A percentile compares a stretch with the other conserved stretches of the same genome.
phyloP scores from a whole-genome alignment of 2,888 invertebrate species.

The Eristalinus aeneus region DNA sequence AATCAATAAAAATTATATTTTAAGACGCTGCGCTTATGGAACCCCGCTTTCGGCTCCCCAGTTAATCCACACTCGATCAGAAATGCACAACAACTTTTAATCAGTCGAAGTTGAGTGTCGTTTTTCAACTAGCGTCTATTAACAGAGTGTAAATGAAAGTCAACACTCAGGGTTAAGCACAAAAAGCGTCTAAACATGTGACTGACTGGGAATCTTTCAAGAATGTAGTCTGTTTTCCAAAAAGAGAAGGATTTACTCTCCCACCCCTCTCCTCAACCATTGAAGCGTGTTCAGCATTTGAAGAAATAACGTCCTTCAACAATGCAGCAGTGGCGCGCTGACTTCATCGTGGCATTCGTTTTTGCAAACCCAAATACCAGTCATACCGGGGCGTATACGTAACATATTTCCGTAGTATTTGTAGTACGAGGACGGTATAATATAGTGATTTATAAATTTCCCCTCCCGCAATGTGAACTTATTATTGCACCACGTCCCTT shows the following conservation, averaged over 20 bases:
- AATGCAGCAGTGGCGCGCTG: background rate
- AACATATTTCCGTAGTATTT: slow-evolving; percentile 3
- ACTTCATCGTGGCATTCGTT: background rate
- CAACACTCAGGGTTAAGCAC: too few relatives aligned
- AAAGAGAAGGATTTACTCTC: background rate
- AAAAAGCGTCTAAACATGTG: too few relatives aligned
- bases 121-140: too few relatives aligned
- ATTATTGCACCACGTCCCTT: slow-evolving; percentile 49
- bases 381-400: slow-evolving; percentile 39
- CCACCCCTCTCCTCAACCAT: background rate
- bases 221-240: too few relatives aligned
- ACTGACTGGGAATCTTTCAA: background rate
- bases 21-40: too few relatives aligned
- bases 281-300: background rate
- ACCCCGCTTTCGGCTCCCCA: too few relatives aligned
- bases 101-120: too few relatives aligned
- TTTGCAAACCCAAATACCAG: background rate
- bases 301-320: background rate
- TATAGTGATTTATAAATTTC: slow-evolving; percentile 18
- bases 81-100: too few relatives aligned
- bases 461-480: slow-evolving; percentile 30
- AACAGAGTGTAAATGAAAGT: too few relatives aligned
- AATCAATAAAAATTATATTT: too few relatives aligned
- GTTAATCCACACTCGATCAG: too few relatives aligned
- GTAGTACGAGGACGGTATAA: background rate